phyloP scores from a whole-genome alignment of 1,140 invertebrate genomes.

The Trichonephila inaurata region DNA sequence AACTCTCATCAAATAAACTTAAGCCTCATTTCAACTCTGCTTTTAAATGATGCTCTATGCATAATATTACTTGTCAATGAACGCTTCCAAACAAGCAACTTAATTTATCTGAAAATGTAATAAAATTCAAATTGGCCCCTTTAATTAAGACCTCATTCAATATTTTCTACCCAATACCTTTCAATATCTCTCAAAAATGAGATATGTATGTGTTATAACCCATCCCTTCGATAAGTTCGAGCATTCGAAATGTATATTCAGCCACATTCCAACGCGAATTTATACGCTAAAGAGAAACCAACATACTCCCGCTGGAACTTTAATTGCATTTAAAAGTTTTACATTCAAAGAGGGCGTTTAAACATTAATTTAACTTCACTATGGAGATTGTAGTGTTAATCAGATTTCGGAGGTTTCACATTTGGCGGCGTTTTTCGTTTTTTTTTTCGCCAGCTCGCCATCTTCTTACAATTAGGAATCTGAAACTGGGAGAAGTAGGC shows the following conservation, averaged over 20 bases:
- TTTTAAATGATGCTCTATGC: too few species aligned
- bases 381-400: conserved; percentile 22
- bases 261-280: neutral
- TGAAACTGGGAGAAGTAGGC: neutral
- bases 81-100: too few species aligned
- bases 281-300: neutral
- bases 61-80: too few species aligned
- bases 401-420: neutral
- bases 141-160: neutral
- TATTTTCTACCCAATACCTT: neutral
- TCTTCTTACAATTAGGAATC: neutral
- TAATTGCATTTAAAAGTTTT: conserved; percentile 7
- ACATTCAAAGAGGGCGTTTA: neutral
- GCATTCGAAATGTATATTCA: neutral
- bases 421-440: neutral
- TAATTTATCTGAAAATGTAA: neutral
- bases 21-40: neutral
- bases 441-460: too few species aligned
- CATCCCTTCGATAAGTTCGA: neutral
- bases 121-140: neutral
- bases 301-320: neutral
- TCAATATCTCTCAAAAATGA: neutral
- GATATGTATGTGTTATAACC: too few species aligned
- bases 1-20: neutral
- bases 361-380: conserved; percentile 26